Base-by-base conservation (phyloP, 2,888 invertebrate genomes). In the Synanthedon vespiformis region DNA sequence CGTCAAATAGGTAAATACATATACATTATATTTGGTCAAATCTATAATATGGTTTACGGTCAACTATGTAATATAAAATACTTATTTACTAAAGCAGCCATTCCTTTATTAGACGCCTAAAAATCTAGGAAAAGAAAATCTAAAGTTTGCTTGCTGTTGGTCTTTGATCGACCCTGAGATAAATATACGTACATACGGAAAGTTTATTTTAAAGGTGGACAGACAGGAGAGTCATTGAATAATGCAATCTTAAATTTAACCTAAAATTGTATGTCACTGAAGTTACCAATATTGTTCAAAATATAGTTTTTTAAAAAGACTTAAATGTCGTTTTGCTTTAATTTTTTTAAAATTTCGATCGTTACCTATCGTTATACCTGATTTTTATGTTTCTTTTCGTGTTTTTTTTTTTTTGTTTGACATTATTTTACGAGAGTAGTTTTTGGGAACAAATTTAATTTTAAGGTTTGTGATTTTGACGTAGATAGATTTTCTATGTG, bases 251-350 rank as follows among this genome's bases (percentile, higher is more conserved):
- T 44, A 44, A 44, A 44, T n/a, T 44, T 44, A n/a, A 44, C 14
- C 2, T 44, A 13, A 13, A 44, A 13, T 13, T 44, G 44, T 44
- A 44, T 44, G 44, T 48, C 18, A 80, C 82, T 80, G 79, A 80
- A 86, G 87, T 87, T 87, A 87, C 87, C 87, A 87, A 70, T 69
- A 71, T 82, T 83, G 83, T 85, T 87, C 81, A 81, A 82, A 81
- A 75, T 73, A 64, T 83, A 77, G 75, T 67, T 59, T 71, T 71
- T 71, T 72, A 74, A 74, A 22, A 68, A 70, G 67, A 67, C 67
- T 72, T 60, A 68, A 72, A 72, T 74, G 70, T 77, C 69, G 64
- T 74, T 74, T 74, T 73, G 80, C 84, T 84, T 85, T 85, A 85
- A 81, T 74, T 61, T 61, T 68, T 71, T 65, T 70, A 3, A 34